phyloP scores from a whole-genome alignment of 2,888 invertebrate genomes.

The Synanthedon tipuliformis region DNA sequence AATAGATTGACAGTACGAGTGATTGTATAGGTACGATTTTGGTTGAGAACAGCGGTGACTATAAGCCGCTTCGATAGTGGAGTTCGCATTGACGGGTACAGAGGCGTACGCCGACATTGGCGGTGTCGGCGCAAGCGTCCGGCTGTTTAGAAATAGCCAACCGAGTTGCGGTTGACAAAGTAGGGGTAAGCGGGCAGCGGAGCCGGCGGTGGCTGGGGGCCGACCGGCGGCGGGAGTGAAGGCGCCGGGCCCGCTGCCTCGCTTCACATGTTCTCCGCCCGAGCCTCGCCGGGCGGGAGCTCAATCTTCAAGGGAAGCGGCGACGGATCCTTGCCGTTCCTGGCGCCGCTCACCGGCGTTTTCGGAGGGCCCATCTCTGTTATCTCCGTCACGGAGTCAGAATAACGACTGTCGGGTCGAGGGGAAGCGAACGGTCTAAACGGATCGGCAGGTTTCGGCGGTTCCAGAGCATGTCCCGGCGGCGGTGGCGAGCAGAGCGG shows the following conservation, averaged over 20 bases:
- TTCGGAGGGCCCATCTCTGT: slow-evolving; percentile 60
- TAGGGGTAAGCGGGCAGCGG: slow-evolving; percentile 59
- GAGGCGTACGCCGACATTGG: too few species aligned
- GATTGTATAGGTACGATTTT: too few species aligned
- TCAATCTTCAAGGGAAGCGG: slow-evolving; percentile 79
- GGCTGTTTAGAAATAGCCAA: slow-evolving; percentile 47
- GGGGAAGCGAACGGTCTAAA: slow-evolving; percentile 72
- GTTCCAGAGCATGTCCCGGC: slow-evolving; percentile 76
- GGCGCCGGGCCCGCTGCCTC: slow-evolving; percentile 55
- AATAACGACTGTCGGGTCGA: slow-evolving; percentile 72
- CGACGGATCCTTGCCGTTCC: slow-evolving; percentile 58
- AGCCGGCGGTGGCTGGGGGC: slow-evolving; percentile 24
- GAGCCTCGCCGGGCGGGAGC: slow-evolving; percentile 69
- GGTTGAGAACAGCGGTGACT: not conserved
- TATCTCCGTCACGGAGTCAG: slow-evolving; percentile 61
- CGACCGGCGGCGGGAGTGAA: slow-evolving; percentile 19
- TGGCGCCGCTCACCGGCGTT: slow-evolving; percentile 36
- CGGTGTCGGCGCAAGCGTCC: not conserved
- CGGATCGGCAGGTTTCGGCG: slow-evolving; percentile 57
- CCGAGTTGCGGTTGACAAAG: slow-evolving; percentile 51
- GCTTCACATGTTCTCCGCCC: slow-evolving; percentile 66
- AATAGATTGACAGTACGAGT: not conserved
- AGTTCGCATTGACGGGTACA: too few species aligned
- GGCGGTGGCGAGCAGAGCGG: slow-evolving; percentile 74
- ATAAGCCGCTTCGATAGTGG: not conserved